A percentile compares a stretch with the other conserved stretches of the same genome.
Evolutionary conservation across 2,888 invertebrate species (phyloP).

Genomic region (Aphrophora alni): DNA sequence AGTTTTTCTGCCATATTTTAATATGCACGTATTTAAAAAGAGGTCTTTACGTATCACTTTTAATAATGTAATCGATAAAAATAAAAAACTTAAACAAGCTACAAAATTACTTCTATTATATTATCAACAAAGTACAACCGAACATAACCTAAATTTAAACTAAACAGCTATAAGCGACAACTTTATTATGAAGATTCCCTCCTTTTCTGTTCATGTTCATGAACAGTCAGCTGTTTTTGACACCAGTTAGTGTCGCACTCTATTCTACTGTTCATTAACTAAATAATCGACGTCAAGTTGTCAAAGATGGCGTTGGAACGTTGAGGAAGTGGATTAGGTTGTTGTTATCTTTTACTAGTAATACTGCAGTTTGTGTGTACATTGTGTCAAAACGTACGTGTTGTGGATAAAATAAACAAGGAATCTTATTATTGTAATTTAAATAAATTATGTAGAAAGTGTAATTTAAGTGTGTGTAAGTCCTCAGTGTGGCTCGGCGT

Average conservation of each 20-base stretch:
- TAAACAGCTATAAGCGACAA: neutral
- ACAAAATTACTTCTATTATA: no score
- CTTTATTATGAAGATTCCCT: neutral
- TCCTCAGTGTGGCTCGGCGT: constrained; percentile 41
- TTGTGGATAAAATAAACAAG: constrained; percentile 12
- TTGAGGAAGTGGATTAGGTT: constrained; percentile 28
- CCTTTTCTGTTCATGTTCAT: neutral
- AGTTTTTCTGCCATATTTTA: constrained; percentile 88
- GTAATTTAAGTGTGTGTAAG: constrained; percentile 26
- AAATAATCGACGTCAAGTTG: constrained; percentile 66
- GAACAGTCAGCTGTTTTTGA: constrained; percentile 36
- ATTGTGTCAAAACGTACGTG: constrained; percentile 3
- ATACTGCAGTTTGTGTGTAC: constrained; percentile 11
- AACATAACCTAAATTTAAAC: no score
- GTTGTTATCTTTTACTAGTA: constrained; percentile 16
- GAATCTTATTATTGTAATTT: constrained; percentile 12
- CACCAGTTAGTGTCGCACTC: constrained; percentile 41
- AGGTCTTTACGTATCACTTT: no score
- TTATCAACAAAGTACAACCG: no score
- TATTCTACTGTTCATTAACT: constrained; percentile 52
- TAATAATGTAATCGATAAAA: no score
- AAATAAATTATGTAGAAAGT: constrained; percentile 18
- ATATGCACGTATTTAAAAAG: neutral
- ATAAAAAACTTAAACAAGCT: no score
- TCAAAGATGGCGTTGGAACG: constrained; percentile 60